Evolutionary conservation across 2,113 vertebrate species (phyloP).

Genomic region (Scortum barcoo): DNA sequence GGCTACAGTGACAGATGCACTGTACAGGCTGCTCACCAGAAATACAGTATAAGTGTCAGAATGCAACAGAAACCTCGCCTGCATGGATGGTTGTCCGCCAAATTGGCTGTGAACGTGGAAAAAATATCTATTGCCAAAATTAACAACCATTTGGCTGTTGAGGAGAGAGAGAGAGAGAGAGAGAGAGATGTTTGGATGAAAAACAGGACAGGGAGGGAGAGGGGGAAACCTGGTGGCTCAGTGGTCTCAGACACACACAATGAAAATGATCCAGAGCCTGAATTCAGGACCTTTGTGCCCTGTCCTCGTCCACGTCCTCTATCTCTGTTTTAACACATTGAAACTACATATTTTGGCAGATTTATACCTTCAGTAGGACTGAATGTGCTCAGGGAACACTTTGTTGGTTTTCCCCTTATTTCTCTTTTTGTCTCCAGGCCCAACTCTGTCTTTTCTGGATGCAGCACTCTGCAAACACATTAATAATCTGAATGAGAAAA

Average conservation of each 20-base stretch:
- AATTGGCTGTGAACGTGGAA: conserved; percentile 1
- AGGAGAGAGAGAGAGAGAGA: background rate
- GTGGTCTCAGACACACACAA: background rate
- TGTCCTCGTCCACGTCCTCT: no score
- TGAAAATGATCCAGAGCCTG: background rate
- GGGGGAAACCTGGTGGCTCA: background rate
- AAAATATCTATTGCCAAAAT: background rate
- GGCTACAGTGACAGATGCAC: conserved; percentile 38
- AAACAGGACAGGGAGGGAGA: background rate
- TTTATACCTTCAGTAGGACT: background rate
- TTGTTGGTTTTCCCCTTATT: background rate
- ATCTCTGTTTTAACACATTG: background rate
- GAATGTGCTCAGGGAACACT: background rate
- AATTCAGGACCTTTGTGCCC: background rate
- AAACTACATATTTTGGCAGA: background rate
- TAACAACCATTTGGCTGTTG: background rate
- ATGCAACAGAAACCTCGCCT: background rate
- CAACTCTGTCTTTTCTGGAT: background rate
- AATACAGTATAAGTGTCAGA: background rate
- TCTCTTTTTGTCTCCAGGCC: no score
- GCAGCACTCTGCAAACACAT: background rate
- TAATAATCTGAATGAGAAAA: background rate
- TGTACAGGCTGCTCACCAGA: conserved; percentile 14
- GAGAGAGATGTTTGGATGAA: background rate
- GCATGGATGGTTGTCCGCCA: conserved; percentile 13